phyloP scores from a whole-genome alignment of 2,113 vertebrate species.

The Chamaetylas fuelleborni region DNA sequence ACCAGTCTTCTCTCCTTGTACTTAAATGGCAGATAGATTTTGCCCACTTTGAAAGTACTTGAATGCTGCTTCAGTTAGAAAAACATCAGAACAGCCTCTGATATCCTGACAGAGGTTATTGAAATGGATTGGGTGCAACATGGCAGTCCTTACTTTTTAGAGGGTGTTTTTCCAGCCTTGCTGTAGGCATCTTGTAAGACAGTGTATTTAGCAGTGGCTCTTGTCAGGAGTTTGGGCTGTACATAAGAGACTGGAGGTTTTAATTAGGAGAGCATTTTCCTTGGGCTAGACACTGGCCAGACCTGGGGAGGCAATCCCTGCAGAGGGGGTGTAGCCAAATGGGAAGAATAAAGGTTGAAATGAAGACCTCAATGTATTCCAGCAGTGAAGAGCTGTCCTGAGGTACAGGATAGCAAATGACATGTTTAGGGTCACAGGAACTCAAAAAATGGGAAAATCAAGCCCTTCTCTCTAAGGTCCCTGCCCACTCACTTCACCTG shows the following conservation, averaged over 20 bases:
- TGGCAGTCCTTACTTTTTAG: not conserved
- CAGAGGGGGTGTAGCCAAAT: not conserved
- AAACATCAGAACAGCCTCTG: not conserved
- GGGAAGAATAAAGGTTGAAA: not conserved
- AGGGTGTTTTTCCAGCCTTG: not conserved
- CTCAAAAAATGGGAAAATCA: not conserved
- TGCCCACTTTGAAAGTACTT: not conserved
- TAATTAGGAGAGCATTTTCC: not conserved
- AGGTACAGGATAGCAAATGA: not conserved
- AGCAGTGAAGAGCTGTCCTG: not conserved
- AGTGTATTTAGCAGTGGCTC: not conserved
- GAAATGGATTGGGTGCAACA: fast-evolving
- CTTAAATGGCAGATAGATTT: not conserved
- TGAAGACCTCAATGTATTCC: not conserved
- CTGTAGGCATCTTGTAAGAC: not conserved
- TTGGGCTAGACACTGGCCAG: not conserved
- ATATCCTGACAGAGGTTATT: not conserved
- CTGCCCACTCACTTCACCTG: not conserved
- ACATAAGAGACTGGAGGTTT: not conserved
- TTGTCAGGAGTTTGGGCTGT: not conserved
- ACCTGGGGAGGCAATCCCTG: not conserved
- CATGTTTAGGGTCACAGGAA: fast-evolving
- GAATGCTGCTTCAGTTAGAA: not conserved
- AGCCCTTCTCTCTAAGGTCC: not conserved
- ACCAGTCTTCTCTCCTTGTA: not conserved